Base-by-base conservation (phyloP, 2,797 vertebrate genomes). In the Meriones psammophilus region DNA sequence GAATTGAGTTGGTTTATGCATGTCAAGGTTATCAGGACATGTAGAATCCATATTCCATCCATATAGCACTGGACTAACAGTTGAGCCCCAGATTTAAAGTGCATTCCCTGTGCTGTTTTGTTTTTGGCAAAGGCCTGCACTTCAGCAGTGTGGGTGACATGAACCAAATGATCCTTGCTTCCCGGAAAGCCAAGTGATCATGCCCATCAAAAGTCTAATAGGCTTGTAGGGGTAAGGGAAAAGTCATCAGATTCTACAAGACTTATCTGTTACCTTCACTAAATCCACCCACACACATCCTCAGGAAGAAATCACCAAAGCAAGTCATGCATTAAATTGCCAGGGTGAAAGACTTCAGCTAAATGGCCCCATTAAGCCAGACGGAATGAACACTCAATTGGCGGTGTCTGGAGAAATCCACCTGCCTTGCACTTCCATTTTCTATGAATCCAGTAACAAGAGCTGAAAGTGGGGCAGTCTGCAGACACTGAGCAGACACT, bases 381-480 rank as follows among this genome's bases (percentile, higher is more conserved):
- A 69, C n/a, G 76, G 90, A 88, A 83, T 91, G 86, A 92, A 68
- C 60, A 62, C 78, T 73, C 92, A 90, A 3, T 54, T 79, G 81
- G 54, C 26, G 93, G 26, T 84, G 46, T 89, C 58, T 62, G 46
- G 42, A 69, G 86, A 92, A 93, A 91, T 50, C 86, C 62, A n/a
- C 78, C 69, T 80, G 54, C 36, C 73, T 71, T 84, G 66, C 74
- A 76, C 83, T 92, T 95, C 80, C 89, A 66, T 94, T 96, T 93
- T 81, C 20, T 84, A 42, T 79, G 93, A 97, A 90, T 96, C 91
- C 78, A 94, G 76, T 87, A 95, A 68, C 64, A 33, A 66, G 69
- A 91, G 42, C 46, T 58, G 87, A 87, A 94, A 89, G 54, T 81
- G 92, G 88, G 74, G 26, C 69, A 94, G 64, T 89, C 77, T 92